A percentile compares a stretch with the other conserved stretches of the same genome.
Conservation (phyloP, 2,888 invertebrate species). For the Heliconius aoede region DNA sequence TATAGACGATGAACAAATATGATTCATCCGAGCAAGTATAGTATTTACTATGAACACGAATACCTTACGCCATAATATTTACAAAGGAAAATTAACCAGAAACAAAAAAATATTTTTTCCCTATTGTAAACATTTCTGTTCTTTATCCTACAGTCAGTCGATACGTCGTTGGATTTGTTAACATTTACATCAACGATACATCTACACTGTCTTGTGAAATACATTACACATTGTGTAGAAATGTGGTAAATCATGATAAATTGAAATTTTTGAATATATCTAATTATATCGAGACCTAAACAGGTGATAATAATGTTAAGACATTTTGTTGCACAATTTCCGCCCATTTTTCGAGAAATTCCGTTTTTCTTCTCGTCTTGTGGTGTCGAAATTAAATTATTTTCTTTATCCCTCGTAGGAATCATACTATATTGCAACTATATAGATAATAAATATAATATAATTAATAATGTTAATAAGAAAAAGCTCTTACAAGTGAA, state of each 20-base stretch:
- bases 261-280: background rate
- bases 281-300: background rate
- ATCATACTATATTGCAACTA: too few species aligned
- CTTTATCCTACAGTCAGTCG: background rate
- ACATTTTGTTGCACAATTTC: too few species aligned
- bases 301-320: too few species aligned
- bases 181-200: background rate
- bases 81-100: conserved; percentile 12
- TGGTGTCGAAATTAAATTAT: too few species aligned
- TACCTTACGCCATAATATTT: conserved; percentile 27
- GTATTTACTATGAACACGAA: conserved; percentile 10
- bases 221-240: background rate
- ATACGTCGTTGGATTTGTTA: background rate
- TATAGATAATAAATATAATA: too few species aligned
- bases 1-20: background rate
- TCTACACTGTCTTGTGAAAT: background rate
- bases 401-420: too few species aligned
- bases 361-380: too few species aligned
- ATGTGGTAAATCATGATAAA: background rate
- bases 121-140: conserved; percentile 27
- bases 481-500: background rate
- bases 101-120: conserved; percentile 7
- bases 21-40: background rate
- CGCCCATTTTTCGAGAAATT: too few species aligned
- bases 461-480: too few species aligned